Conservation (phyloP, 2,797 vertebrate genomes). For the Alca torda region DNA sequence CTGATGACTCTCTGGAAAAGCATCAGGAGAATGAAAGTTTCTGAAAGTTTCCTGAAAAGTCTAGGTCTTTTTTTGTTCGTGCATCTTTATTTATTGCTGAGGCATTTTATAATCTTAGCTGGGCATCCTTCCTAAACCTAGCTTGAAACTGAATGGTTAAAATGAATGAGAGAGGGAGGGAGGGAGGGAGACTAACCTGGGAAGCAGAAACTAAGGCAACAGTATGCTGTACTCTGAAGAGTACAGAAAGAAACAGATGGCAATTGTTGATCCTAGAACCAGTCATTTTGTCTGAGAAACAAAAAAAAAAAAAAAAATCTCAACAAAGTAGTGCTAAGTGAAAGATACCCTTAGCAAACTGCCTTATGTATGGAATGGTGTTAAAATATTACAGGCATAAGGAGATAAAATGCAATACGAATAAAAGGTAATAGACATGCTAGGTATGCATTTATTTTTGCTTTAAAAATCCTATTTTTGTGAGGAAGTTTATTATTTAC, state of each 20-base stretch:
- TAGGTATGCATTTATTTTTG: background rate
- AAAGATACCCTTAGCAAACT: background rate
- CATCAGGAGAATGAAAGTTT: background rate
- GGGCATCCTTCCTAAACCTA: background rate
- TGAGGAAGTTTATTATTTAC: background rate
- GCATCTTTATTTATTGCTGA: background rate
- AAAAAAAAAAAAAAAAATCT: background rate
- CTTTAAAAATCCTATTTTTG: background rate
- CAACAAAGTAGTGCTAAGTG: background rate
- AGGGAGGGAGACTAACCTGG: background rate
- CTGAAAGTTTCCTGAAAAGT: background rate
- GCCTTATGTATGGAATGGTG: background rate
- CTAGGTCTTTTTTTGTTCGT: background rate
- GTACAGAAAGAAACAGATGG: background rate
- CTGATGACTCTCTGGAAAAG: background rate
- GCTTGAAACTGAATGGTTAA: background rate
- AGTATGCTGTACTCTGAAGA: background rate
- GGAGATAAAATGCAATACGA: background rate
- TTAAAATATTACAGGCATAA: background rate
- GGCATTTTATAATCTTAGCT: background rate
- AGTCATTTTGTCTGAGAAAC: background rate
- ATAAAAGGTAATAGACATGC: background rate
- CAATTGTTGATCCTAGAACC: background rate
- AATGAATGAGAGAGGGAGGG: background rate
- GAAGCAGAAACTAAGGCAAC: background rate